These are phyloP conservation scores for Eira barbara DNA, from an alignment of 2,113 vertebrate genomes.

Conservation along the genomic window DNA sequence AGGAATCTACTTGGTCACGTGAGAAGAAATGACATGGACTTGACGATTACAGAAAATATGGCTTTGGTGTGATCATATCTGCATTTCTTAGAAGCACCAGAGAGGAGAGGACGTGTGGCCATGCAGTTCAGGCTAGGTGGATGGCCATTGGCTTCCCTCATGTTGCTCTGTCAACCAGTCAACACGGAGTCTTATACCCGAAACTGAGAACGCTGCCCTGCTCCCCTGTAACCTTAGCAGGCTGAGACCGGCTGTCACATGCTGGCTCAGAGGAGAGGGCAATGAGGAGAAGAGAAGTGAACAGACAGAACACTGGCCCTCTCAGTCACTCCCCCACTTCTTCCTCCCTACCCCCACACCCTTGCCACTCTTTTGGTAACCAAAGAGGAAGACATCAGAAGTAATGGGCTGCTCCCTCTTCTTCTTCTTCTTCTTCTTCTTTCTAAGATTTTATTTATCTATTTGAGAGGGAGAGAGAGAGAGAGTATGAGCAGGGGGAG, in stretches of 20 bases:
- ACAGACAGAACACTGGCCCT: not conserved
- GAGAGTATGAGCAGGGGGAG: not conserved
- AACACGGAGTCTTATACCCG: not conserved
- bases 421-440: no score
- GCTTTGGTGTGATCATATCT: not conserved
- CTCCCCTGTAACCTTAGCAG: not conserved
- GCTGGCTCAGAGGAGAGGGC: not conserved
- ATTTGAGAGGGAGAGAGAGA: not conserved
- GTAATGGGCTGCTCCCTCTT: not conserved
- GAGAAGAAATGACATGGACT: not conserved
- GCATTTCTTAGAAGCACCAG: not conserved
- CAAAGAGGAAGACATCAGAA: not conserved
- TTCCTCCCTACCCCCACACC: not conserved
- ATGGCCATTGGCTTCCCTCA: not conserved
- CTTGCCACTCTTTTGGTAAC: not conserved
- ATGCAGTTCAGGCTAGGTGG: accelerated
- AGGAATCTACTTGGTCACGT: not conserved
- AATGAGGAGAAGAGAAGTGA: not conserved
- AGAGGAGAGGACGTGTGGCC: not conserved
- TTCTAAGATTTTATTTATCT: not conserved
- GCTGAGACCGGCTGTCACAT: accelerated
- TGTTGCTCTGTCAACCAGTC: not conserved
- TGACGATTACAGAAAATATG: accelerated
- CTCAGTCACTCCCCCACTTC: not conserved
- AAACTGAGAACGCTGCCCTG: not conserved